A percentile compares a stretch with the other conserved stretches of the same genome.
Conservation (phyloP, 2,888 invertebrate genomes). For the Dicranocentrus wangi region DNA sequence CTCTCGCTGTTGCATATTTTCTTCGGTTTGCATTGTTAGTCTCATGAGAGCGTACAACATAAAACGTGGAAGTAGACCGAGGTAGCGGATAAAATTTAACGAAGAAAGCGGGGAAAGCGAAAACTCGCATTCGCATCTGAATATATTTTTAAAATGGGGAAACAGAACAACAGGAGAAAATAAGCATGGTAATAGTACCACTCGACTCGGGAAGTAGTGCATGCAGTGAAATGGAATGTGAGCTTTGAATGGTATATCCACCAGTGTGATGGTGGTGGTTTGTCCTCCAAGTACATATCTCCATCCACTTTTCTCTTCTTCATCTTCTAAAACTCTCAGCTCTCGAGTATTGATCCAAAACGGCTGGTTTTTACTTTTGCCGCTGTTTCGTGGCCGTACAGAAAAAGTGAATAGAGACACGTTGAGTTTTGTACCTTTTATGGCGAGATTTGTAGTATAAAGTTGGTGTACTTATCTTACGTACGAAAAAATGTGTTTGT, state of each 20-base stretch:
- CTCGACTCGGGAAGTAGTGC: constrained; percentile 38
- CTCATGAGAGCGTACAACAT: neutral
- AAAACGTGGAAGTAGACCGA: no score
- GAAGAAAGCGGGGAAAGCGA: no score
- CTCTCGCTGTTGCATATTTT: neutral
- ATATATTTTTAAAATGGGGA: constrained; percentile 2
- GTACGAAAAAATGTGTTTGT: no score
- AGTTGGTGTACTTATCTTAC: no score
- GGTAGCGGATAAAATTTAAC: no score
- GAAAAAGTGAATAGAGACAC: no score
- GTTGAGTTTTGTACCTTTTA: no score
- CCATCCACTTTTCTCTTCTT: constrained; percentile 6
- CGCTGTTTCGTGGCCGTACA: no score
- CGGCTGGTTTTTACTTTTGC: constrained; percentile 12
- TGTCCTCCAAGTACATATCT: neutral
- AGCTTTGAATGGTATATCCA: neutral
- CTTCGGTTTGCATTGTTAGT: neutral
- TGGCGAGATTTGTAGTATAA: no score
- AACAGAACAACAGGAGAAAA: constrained; percentile 17
- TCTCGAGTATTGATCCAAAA: constrained; percentile 19
- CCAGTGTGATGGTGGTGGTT: neutral
- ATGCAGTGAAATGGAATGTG: constrained; percentile 50
- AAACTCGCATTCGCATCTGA: neutral
- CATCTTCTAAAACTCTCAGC: neutral
- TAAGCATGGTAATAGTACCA: neutral